Evolutionary conservation across 92 coral and sea anemone genomes (phyloP), one percentile per base, ranked within the genome.

Genomic region (Epizoanthus fatuus): DNA sequence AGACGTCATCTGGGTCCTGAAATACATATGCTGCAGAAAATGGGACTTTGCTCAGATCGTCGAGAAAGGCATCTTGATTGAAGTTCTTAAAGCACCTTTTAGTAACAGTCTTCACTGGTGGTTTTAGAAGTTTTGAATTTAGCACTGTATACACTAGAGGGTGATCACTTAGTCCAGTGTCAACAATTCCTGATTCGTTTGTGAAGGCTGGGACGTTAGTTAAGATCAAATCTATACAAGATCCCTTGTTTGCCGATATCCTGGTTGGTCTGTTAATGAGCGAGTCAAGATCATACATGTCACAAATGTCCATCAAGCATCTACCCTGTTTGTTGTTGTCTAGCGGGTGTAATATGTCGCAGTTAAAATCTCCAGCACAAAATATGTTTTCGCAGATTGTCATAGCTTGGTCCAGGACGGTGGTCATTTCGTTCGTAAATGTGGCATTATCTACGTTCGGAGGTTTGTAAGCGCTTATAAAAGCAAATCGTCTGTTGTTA

Each of bases 401-500:
- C 63, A 57, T n/a, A 32, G 81, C 91, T 69, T 87, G 54, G 47
- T 87, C 91, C 66, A 80, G 47, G 5, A 87, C 37, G 15, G 40
- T 42, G 15, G 66, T n/a, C 63, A 87, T 7, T 69, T 87, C 86
- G 16, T 51, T 73, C 22, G 91, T 55, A 69, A 86, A 86, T 52
- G 72, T 68, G 12, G 77, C 55, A n/a, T 79, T 86, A 17, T 79
- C 86, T 13, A 69, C 80, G 17, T 47, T 12, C 11, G 90, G 90
- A 9, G 86, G 73, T 86, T 86, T 86, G 44, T 86, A 86, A 6
- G 86, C 90, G 70, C 79, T 35, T 8, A 86, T 14, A 56, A 87
- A 42, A 22, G 87, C 86, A 45, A 87, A 40, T 15, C 77, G 81
- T 57, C 87, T 81, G 37, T 72, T 29, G 35, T 29, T 29, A 29